Percentiles rank a stretch among this genome's conserved stretches.
Conservation (phyloP, 35 echinoderm and acorn worm genomes). For the Lytechinus variegatus region DNA sequence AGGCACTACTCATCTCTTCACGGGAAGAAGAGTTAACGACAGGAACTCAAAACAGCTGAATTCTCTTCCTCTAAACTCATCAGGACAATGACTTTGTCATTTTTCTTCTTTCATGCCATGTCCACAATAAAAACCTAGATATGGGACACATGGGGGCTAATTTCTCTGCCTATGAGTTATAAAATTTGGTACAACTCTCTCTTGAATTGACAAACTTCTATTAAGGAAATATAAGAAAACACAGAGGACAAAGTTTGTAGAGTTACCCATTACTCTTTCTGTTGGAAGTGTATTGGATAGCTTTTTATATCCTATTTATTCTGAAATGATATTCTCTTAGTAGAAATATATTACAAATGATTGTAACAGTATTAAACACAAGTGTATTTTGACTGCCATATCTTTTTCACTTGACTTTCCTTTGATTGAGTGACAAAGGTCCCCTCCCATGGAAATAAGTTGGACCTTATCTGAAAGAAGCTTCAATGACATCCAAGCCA, state of each 20-base stretch:
- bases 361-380: neutral
- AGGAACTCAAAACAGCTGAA: constrained; percentile 31
- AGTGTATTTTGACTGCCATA: neutral
- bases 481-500: neutral
- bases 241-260: too few species aligned
- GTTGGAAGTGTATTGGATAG: neutral
- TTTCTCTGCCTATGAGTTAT: neutral
- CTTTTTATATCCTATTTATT: neutral
- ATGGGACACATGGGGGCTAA: neutral
- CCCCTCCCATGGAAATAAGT: neutral
- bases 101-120: constrained; percentile 19
- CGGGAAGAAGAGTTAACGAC: constrained; percentile 22
- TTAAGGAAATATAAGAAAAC: too few species aligned
- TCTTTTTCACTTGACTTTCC: neutral
- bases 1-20: neutral
- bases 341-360: neutral
- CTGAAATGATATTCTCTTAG: neutral
- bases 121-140: constrained; percentile 15
- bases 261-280: neutral
- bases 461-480: neutral
- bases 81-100: constrained; percentile 26
- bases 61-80: constrained; percentile 9
- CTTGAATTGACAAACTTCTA: neutral
- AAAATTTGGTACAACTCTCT: neutral
- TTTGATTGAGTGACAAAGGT: neutral